phyloP scores from a whole-genome alignment of 2,888 invertebrate genomes.

The Drosophila phalerata region DNA sequence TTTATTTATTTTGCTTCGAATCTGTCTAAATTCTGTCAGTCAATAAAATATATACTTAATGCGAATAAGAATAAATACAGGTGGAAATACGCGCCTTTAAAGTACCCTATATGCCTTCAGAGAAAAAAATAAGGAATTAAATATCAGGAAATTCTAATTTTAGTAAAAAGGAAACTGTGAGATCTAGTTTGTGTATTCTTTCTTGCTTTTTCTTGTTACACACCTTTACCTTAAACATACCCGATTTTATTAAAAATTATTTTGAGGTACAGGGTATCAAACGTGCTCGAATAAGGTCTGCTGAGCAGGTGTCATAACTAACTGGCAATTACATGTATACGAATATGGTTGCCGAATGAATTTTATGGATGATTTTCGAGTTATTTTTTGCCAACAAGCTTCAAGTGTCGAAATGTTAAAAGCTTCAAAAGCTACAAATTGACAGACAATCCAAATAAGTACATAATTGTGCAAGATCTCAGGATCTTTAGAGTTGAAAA shows the following conservation, averaged over 20 bases:
- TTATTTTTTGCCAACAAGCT: conserved; percentile 5
- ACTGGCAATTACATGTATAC: conserved; percentile 55
- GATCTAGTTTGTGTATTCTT: too few species aligned
- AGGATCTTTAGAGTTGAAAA: conserved; percentile 12
- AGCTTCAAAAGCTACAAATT: conserved; percentile 48
- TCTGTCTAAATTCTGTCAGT: conserved; percentile 10
- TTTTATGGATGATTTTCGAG: conserved; percentile 26
- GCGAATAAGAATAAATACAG: background rate
- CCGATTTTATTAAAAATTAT: too few species aligned
- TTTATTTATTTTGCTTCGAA: background rate
- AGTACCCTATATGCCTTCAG: background rate
- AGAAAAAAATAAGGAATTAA: background rate
- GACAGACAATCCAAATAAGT: conserved; percentile 41
- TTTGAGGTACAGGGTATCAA: conserved; percentile 1
- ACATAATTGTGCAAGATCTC: conserved; percentile 29
- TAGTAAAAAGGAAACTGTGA: background rate
- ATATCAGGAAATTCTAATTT: too few species aligned
- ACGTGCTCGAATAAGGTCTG: conserved; percentile 28
- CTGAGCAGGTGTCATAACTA: conserved; percentile 72
- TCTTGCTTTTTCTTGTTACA: background rate
- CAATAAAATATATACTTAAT: conserved; percentile 33
- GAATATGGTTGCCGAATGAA: conserved; percentile 33
- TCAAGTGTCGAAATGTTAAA: conserved; percentile 33
- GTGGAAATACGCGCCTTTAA: background rate
- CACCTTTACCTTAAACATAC: background rate